phyloP scores from a whole-genome alignment of 2,888 invertebrate genomes.

The Aquatica leii region DNA sequence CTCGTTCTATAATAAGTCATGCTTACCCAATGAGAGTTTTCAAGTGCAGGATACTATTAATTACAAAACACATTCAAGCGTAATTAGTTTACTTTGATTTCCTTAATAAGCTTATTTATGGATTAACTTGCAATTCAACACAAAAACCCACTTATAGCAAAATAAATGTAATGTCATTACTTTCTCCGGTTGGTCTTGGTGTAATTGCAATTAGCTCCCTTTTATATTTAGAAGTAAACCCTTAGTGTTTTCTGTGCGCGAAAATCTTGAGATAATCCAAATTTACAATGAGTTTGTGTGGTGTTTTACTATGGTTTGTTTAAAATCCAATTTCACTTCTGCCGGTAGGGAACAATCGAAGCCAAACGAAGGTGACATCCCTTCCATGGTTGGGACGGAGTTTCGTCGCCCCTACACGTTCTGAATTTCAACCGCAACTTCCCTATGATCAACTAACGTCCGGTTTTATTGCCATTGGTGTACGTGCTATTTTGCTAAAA shows the following conservation, averaged over 20 bases:
- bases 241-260: constrained; percentile 6
- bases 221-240: no score
- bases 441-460: constrained; percentile 36
- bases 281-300: constrained; percentile 41
- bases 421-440: constrained; percentile 44
- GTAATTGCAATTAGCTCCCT: no score
- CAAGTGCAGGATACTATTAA: constrained; percentile 24
- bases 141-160: no score
- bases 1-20: constrained; percentile 22
- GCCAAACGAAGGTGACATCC: constrained; percentile 58
- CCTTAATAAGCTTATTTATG: not conserved
- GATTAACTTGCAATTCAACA: constrained; percentile 2
- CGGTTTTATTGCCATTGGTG: constrained; percentile 25
- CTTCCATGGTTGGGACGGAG: constrained; percentile 40
- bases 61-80: constrained; percentile 20
- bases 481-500: constrained; percentile 18
- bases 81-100: not conserved
- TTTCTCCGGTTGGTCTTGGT: no score
- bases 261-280: constrained; percentile 32
- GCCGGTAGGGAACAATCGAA: constrained; percentile 56
- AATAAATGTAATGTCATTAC: no score
- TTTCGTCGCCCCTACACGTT: constrained; percentile 41
- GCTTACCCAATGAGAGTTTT: constrained; percentile 25
- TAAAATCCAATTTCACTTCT: constrained; percentile 55
- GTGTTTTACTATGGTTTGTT: constrained; percentile 50